Conservation (phyloP, 2,888 invertebrate genomes). For the Lepidochrysops patricia region DNA sequence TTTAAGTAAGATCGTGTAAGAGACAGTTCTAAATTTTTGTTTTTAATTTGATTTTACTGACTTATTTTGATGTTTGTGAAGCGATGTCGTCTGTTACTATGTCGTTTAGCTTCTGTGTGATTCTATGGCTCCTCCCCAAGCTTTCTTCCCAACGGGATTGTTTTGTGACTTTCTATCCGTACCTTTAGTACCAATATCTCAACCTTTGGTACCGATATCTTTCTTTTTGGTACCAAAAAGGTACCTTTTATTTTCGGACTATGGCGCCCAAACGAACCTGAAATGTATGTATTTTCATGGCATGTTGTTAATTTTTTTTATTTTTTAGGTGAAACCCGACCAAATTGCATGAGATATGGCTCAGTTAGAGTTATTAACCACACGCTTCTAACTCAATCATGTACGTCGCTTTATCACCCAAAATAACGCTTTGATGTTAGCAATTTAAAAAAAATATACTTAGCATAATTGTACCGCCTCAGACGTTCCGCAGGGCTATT, state of each 20-base stretch:
- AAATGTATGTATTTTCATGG: conserved; percentile 25
- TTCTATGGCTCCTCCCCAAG: conserved; percentile 33
- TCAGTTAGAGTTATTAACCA: conserved; percentile 56
- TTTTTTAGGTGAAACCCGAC: conserved; percentile 60
- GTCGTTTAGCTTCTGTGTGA: conserved; percentile 59
- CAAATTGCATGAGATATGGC: conserved; percentile 60
- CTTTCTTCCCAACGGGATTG: conserved; percentile 25
- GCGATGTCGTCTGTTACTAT: conserved; percentile 6
- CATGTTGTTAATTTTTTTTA: conserved; percentile 43
- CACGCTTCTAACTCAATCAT: conserved; percentile 46
- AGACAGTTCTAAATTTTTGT: conserved; percentile 11
- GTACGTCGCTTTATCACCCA: conserved; percentile 40
- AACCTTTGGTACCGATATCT: background rate
- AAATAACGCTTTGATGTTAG: background rate
- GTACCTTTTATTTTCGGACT: background rate
- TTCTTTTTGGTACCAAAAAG: background rate
- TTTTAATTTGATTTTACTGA: conserved; percentile 10
- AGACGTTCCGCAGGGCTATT: too few species aligned
- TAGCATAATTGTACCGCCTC: too few species aligned
- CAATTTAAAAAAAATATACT: background rate
- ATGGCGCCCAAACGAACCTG: background rate
- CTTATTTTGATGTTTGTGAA: conserved; percentile 8
- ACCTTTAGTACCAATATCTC: background rate
- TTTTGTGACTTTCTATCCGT: background rate
- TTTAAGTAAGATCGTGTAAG: background rate